Conservation (phyloP, 2,113 vertebrate species). For the Acrocephalus arundinaceus region DNA sequence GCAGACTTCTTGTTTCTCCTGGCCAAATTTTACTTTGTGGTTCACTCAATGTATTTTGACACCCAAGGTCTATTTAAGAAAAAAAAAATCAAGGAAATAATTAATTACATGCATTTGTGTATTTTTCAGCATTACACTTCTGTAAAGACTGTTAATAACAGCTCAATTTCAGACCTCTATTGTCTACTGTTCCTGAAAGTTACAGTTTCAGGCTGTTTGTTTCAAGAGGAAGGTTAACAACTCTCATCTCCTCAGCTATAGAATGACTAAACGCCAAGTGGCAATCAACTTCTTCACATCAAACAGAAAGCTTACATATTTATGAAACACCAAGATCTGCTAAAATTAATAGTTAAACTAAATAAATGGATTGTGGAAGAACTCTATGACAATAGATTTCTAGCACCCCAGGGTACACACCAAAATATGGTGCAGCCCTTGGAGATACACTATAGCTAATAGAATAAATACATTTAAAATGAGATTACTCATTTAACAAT, state of each 20-base stretch:
- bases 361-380: background rate
- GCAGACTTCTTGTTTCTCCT: background rate
- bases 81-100: background rate
- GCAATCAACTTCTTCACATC: background rate
- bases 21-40: background rate
- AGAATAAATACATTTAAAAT: conserved; percentile 4
- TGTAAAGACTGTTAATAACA: background rate
- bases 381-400: background rate
- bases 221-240: background rate
- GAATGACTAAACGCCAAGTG: background rate
- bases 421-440: background rate
- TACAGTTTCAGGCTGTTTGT: background rate
- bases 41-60: background rate
- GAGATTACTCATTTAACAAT: background rate
- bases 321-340: background rate
- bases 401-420: background rate
- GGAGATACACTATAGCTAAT: background rate
- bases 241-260: background rate
- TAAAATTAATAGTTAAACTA: background rate
- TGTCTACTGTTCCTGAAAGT: background rate
- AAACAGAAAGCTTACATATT: background rate
- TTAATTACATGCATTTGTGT: background rate
- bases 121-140: background rate
- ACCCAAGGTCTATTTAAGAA: background rate
- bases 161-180: background rate